Conservation (phyloP, 2,888 invertebrate genomes). For the Andrena marginata region DNA sequence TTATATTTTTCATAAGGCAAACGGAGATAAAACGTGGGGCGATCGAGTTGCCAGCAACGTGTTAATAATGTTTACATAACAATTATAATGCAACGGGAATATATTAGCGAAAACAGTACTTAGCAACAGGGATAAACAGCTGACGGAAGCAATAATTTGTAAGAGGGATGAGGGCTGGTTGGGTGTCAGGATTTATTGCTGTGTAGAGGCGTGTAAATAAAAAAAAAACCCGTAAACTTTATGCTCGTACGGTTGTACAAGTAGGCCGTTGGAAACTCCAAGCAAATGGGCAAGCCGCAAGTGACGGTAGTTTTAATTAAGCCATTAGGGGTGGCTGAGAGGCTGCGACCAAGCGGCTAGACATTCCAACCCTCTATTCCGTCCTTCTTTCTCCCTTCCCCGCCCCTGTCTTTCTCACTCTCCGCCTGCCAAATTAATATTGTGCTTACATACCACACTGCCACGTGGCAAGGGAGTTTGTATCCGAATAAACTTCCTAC, state of each 20-base stretch:
- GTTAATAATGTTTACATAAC: too few species aligned
- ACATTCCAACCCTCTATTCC: slow-evolving; percentile 71
- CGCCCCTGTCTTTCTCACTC: slow-evolving; percentile 47
- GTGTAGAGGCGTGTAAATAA: slow-evolving; percentile 28
- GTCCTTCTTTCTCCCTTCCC: slow-evolving; percentile 47
- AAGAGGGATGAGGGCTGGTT: background rate
- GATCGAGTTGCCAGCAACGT: too few species aligned
- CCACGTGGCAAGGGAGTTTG: slow-evolving; percentile 58
- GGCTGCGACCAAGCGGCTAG: slow-evolving; percentile 76
- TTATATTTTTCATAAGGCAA: too few species aligned
- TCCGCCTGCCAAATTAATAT: slow-evolving; percentile 82
- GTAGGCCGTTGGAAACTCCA: slow-evolving; percentile 59
- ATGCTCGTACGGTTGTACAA: slow-evolving; percentile 40
- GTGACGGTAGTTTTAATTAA: slow-evolving; percentile 84
- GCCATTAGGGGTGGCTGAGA: slow-evolving; percentile 84
- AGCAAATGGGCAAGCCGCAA: slow-evolving; percentile 70
- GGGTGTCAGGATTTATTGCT: slow-evolving; percentile 20
- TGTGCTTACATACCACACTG: slow-evolving; percentile 72
- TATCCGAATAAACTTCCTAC: slow-evolving; percentile 58
- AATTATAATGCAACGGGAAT: too few species aligned
- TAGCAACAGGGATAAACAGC: background rate
- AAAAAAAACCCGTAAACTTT: slow-evolving; percentile 41
- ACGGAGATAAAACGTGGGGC: too few species aligned
- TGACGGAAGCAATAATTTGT: background rate
- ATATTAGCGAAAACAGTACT: too few species aligned